These are phyloP conservation scores for Heliconius himera DNA, from an alignment of 1,140 invertebrate species.

Conservation along the genomic window DNA sequence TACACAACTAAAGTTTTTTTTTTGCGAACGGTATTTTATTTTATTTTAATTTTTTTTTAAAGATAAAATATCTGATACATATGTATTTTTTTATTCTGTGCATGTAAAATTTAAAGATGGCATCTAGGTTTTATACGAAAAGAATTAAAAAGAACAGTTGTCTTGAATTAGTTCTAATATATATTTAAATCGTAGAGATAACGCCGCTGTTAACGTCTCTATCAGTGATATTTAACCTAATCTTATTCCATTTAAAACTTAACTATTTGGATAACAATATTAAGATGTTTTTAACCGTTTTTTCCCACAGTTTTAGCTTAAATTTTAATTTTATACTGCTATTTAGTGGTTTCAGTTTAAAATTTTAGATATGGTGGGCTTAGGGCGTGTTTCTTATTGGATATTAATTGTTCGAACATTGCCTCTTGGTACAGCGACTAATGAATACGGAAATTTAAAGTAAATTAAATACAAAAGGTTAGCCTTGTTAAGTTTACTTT, in stretches of 20 bases:
- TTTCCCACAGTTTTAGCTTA: not conserved
- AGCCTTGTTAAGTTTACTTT: constrained; percentile 4
- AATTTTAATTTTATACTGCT: not conserved
- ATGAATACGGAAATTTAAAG: constrained; percentile 22
- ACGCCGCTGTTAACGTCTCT: constrained; percentile 2
- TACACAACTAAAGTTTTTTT: not conserved
- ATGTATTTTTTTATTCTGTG: no score
- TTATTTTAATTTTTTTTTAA: not conserved
- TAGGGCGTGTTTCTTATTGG: not conserved
- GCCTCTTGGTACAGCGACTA: constrained; percentile 7
- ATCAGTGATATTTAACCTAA: not conserved
- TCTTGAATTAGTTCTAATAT: not conserved
- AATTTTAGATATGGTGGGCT: not conserved
- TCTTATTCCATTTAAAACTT: not conserved
- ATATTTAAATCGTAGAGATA: not conserved
- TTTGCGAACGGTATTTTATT: constrained; percentile 1
- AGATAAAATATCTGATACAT: no score
- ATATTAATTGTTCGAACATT: constrained; percentile 8
- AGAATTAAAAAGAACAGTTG: not conserved
- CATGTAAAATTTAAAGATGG: no score
- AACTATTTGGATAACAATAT: constrained; percentile 14
- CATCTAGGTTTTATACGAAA: not conserved
- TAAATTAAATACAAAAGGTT: constrained; percentile 16
- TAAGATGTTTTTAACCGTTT: not conserved
- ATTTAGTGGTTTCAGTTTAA: not conserved